Percentiles rank a stretch among this genome's conserved stretches.
Evolutionary conservation across 1,140 invertebrate species (phyloP).

Genomic region (Hylaeus volcanicus): DNA sequence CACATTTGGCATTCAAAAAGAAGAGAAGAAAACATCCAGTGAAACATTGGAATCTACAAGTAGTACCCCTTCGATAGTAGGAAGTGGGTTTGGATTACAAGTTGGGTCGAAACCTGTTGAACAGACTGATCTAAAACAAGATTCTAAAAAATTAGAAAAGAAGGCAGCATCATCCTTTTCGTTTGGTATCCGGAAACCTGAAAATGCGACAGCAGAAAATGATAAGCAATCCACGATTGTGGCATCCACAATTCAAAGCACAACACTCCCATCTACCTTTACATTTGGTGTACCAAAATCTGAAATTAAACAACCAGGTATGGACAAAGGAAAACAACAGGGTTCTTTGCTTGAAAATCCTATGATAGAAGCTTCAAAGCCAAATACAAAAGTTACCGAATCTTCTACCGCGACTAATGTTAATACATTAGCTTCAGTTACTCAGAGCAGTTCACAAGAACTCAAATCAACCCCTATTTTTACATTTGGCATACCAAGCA

Average conservation of each 20-base stretch:
- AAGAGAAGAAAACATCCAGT: constrained; percentile 42
- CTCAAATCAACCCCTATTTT: constrained; percentile 65
- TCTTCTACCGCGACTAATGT: constrained; percentile 2
- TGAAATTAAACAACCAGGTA: constrained; percentile 20
- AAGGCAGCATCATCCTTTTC: constrained; percentile 56
- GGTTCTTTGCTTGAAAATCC: constrained; percentile 5
- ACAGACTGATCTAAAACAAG: constrained; percentile 22
- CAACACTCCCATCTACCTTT: constrained; percentile 32
- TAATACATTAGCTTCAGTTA: constrained; percentile 3
- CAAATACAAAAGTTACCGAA: constrained; percentile 6
- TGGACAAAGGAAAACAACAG: constrained; percentile 25
- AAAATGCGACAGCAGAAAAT: constrained; percentile 25
- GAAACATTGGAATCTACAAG: constrained; percentile 30
- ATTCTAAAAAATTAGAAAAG: constrained; percentile 2
- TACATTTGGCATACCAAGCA: constrained; percentile 72
- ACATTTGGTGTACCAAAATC: constrained; percentile 51
- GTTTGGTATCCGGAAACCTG: constrained; percentile 71
- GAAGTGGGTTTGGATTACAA: constrained; percentile 30
- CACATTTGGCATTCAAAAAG: constrained; percentile 73
- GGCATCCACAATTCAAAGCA: constrained; percentile 6
- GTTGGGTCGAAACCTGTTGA: constrained; percentile 25
- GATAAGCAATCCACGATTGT: constrained; percentile 30
- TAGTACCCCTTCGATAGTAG: not conserved
- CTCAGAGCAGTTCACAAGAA: constrained; percentile 30
- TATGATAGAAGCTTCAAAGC: constrained; percentile 13